phyloP scores from a whole-genome alignment of 2,888 invertebrate species.

The Thecocarcelia acutangulata region DNA sequence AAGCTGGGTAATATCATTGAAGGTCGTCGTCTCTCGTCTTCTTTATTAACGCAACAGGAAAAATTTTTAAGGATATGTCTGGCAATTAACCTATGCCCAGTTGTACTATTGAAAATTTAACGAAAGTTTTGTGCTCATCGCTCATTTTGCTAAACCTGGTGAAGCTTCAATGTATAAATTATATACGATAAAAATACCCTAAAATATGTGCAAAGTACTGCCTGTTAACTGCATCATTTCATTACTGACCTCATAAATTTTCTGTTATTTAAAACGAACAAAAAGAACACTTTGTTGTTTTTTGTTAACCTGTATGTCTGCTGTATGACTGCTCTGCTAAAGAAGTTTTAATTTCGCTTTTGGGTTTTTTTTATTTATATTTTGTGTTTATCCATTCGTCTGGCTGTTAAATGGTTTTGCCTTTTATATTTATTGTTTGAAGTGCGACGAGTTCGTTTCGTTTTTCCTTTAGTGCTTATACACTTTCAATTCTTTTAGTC shows the following conservation, averaged over 20 bases:
- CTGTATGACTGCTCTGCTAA: slow-evolving; percentile 46
- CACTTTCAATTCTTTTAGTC: slow-evolving; percentile 53
- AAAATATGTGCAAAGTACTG: no score
- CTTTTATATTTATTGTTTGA: slow-evolving; percentile 34
- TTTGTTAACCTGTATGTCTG: slow-evolving; percentile 47
- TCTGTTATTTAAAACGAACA: slow-evolving; percentile 36
- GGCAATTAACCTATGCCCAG: no score
- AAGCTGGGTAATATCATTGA: no score
- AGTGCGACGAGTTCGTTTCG: slow-evolving; percentile 44
- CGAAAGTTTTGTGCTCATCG: no score
- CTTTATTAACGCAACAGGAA: no score
- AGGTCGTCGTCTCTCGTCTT: no score
- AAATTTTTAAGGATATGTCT: no score
- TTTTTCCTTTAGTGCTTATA: slow-evolving; percentile 37
- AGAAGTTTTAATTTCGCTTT: slow-evolving; percentile 32
- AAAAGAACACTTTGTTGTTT: slow-evolving; percentile 7
- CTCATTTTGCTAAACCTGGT: no score
- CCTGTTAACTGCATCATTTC: not conserved
- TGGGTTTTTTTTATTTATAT: slow-evolving; percentile 25
- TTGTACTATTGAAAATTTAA: no score
- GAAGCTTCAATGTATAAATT: no score
- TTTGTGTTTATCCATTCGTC: slow-evolving; percentile 41
- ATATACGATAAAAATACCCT: no score
- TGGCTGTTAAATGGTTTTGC: slow-evolving; percentile 44
- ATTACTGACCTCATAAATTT: not conserved